Evolutionary conservation across 2,113 vertebrate species (phyloP).

Genomic region (Aegypius monachus): DNA sequence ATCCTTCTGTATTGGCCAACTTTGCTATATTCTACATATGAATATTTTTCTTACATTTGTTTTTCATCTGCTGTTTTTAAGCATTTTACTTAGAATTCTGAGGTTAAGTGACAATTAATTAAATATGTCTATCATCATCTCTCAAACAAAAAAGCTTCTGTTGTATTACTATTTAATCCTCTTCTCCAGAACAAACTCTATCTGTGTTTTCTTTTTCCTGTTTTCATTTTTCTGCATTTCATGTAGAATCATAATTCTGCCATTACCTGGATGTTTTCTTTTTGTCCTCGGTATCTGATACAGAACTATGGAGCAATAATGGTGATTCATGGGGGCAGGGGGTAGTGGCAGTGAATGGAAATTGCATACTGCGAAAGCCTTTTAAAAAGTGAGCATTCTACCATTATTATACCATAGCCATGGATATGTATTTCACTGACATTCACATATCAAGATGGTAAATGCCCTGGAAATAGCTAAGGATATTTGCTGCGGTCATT

Average conservation of each 20-base stretch:
- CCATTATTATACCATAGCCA: neutral
- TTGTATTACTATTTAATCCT: neutral
- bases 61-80: neutral
- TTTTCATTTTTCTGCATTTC: neutral
- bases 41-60: neutral
- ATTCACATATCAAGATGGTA: neutral
- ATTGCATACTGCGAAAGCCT: neutral
- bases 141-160: neutral
- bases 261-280: neutral
- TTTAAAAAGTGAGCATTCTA: neutral
- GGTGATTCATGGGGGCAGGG: neutral
- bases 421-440: neutral
- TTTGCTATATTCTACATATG: neutral
- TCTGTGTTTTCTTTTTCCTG: neutral
- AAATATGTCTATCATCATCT: neutral
- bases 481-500: neutral
- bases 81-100: neutral
- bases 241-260: neutral
- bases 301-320: neutral
- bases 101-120: neutral
- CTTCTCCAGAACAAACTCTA: neutral
- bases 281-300: neutral
- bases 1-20: neutral
- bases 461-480: neutral
- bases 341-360: neutral